Evolutionary conservation across 2,888 invertebrate species (phyloP).

Genomic region (Perizoma flavofasciatum): DNA sequence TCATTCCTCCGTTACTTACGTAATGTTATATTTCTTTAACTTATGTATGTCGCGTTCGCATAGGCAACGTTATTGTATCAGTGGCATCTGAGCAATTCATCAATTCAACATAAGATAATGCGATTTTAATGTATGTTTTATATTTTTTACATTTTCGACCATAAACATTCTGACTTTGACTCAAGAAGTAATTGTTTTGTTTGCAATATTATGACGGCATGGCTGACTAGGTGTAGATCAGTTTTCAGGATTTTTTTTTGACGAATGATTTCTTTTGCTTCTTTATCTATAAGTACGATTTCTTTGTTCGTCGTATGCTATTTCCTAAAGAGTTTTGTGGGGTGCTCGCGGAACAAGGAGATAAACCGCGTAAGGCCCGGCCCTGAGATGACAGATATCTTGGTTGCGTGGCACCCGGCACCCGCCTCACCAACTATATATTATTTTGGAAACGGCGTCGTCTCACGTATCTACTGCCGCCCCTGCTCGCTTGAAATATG

Average conservation of each 20-base stretch:
- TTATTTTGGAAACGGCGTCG: constrained; percentile 52
- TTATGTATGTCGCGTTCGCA: constrained; percentile 1
- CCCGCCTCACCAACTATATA: constrained; percentile 48
- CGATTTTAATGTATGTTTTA: background rate
- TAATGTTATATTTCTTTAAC: constrained; percentile 6
- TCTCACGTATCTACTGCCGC: constrained; percentile 45
- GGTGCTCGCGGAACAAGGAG: constrained; percentile 56
- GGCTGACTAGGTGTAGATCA: constrained; percentile 2
- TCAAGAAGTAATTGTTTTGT: too few species aligned
- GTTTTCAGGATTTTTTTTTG: constrained; percentile 42
- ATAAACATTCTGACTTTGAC: background rate
- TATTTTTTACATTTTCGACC: background rate
- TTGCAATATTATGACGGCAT: too few species aligned
- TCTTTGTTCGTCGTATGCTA: constrained; percentile 78
- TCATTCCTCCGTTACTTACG: constrained; percentile 10
- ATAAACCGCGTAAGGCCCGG: constrained; percentile 64
- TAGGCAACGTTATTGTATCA: background rate
- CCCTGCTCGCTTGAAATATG: constrained; percentile 58
- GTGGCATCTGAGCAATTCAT: background rate
- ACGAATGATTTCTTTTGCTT: constrained; percentile 59
- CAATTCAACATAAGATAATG: background rate
- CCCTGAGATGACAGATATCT: constrained; percentile 71
- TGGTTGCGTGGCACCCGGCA: constrained; percentile 42
- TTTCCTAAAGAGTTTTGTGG: constrained; percentile 68
- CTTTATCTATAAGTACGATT: constrained; percentile 72